Conservation (phyloP, 2,797 vertebrate genomes). For the Alfaro cultratus region DNA sequence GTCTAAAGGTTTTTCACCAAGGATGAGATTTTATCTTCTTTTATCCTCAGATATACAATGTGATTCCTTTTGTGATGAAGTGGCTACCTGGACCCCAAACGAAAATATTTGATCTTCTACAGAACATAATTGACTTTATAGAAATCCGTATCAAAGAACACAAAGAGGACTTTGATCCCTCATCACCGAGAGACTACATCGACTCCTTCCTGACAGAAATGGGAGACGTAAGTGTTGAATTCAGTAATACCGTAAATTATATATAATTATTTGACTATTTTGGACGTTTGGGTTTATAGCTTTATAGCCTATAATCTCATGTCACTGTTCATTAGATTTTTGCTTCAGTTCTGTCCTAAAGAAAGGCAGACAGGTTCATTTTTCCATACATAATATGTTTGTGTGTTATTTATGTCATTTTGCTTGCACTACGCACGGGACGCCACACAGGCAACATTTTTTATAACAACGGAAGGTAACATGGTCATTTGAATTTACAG, state of each 20-base stretch:
- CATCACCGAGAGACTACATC: constrained; percentile 76
- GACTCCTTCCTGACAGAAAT: constrained; percentile 78
- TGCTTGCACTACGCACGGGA: not conserved
- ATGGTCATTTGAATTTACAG: too few relatives aligned
- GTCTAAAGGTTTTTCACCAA: not conserved
- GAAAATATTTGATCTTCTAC: constrained; percentile 34
- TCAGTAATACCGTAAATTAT: not conserved
- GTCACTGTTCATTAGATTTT: not conserved
- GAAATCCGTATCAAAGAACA: constrained; percentile 65
- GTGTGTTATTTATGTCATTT: not conserved
- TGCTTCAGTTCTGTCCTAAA: too few relatives aligned
- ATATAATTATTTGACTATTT: not conserved
- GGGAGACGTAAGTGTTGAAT: constrained; percentile 66
- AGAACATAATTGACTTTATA: constrained; percentile 31
- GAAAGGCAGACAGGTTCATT: not conserved
- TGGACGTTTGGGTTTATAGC: not conserved
- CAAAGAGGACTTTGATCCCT: constrained; percentile 58
- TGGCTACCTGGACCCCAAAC: constrained; percentile 71
- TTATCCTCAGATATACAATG: constrained; percentile 64
- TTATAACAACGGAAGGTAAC: too few relatives aligned
- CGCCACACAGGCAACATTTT: not conserved
- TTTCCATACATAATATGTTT: not conserved
- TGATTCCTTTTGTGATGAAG: constrained; percentile 65
- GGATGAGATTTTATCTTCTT: not conserved
- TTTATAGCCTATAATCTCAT: not conserved